These are phyloP conservation scores for Crotalus helleri DNA, from an alignment of 2,113 vertebrate species.

Conservation along the genomic window DNA sequence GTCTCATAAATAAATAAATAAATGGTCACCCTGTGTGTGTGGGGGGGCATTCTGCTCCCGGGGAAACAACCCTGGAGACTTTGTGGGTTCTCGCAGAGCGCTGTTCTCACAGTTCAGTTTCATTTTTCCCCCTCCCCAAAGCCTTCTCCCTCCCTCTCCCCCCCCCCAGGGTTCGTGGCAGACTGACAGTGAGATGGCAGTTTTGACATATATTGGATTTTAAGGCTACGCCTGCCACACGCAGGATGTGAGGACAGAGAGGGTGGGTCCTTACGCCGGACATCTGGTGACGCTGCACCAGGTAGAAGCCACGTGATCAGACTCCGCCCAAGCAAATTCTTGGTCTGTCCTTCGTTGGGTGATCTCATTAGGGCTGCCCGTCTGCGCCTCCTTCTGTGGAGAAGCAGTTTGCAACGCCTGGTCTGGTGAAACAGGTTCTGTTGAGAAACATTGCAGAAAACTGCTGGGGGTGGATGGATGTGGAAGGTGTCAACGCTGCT, in stretches of 20 bases:
- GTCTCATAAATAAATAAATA: too few relatives aligned
- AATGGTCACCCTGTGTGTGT: too few relatives aligned
- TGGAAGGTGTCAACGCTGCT: too few relatives aligned
- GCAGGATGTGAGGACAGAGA: not conserved
- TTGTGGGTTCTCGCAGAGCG: not conserved
- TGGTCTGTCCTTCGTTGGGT: too few relatives aligned
- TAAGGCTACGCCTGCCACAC: not conserved
- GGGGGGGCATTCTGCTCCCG: not conserved
- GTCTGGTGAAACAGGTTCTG: not conserved
- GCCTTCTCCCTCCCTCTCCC: too few relatives aligned
- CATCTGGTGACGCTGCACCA: not conserved
- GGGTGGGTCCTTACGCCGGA: not conserved
- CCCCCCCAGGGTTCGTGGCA: too few relatives aligned
- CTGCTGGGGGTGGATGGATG: not conserved
- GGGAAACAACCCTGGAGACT: too few relatives aligned
- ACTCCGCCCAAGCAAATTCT: too few relatives aligned
- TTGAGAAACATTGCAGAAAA: too few relatives aligned
- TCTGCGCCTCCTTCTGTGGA: rapidly evolving
- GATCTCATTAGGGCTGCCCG: not conserved
- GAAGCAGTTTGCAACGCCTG: not conserved
- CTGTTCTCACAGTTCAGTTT: not conserved
- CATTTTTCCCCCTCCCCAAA: too few relatives aligned
- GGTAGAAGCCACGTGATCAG: not conserved
- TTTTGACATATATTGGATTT: rapidly evolving
- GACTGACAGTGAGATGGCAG: not conserved